phyloP scores from a whole-genome alignment of 2,888 invertebrate species.

The Aphidius colemani region DNA sequence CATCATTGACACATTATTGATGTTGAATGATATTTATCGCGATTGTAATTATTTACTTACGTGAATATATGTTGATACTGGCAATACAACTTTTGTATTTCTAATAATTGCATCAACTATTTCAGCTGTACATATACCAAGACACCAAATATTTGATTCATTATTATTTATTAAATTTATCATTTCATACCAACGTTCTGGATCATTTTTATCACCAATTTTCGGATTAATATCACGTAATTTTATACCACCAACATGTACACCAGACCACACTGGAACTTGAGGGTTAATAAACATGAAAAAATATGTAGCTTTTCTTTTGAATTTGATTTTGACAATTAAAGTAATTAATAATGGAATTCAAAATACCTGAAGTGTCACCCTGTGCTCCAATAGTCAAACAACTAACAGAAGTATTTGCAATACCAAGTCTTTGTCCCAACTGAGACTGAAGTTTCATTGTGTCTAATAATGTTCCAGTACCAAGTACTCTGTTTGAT shows the following conservation, averaged over 20 bases:
- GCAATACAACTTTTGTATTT: slow-evolving; percentile 58
- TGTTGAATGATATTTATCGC: slow-evolving; percentile 11
- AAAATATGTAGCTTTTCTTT: too few species aligned
- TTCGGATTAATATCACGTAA: slow-evolving; percentile 64
- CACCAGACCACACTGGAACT: slow-evolving; percentile 71
- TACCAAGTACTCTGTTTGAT: slow-evolving; percentile 64
- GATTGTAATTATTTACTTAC: slow-evolving; percentile 43
- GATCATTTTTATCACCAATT: slow-evolving; percentile 64
- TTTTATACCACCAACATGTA: slow-evolving; percentile 67
- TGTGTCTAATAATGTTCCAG: slow-evolving; percentile 66
- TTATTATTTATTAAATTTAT: slow-evolving; percentile 44
- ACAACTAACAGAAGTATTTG: slow-evolving; percentile 62
- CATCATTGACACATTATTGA: slow-evolving; percentile 13
- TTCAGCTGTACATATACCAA: slow-evolving; percentile 59
- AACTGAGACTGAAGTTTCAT: slow-evolving; percentile 64
- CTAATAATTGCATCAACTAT: slow-evolving; percentile 58
- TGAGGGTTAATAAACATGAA: slow-evolving; percentile 1
- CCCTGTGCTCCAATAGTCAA: slow-evolving; percentile 67
- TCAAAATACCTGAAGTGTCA: slow-evolving; percentile 55
- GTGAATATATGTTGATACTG: slow-evolving; percentile 59
- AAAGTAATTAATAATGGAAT: slow-evolving; percentile 1
- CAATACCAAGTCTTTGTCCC: slow-evolving; percentile 61
- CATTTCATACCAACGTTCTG: slow-evolving; percentile 62
- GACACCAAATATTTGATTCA: slow-evolving; percentile 54
- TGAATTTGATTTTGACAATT: too few species aligned